Base-by-base conservation (phyloP, 2,797 vertebrate species). In the Apodemus agrarius region DNA sequence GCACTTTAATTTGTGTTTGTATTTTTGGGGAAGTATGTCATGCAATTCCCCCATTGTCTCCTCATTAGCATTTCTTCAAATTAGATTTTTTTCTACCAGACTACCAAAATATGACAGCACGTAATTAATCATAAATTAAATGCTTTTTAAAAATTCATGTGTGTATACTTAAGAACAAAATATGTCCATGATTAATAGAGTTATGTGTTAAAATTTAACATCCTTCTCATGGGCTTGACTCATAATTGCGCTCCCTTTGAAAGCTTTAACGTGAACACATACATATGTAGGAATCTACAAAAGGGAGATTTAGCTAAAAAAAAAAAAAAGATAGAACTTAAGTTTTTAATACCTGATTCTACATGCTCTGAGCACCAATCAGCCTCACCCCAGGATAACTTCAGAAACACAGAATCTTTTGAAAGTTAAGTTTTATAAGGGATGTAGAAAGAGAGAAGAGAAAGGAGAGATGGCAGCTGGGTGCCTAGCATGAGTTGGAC, bases 181-280 rank as follows among this genome's bases (percentile, higher is more conserved):
- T 59, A 96, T 97, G 76, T 61, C 96, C 74, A 95, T 97, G 95
- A 95, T 97, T 98, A 98, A 98, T 52, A 97, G 1, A 97, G 76
- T 97, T 94, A 76, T 83, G 52, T 90, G 98, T 85, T 96, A 95
- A 87, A 97, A 98, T 97, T 98, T 97, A 95, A 89, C 79, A 96
- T 83, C 89, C 81, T 95, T 98, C 98, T 98, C 94, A 97, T 98
- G 95, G 92, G 43, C 67, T 98, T 98, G 96, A 24, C 83, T 96
- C 86, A 96, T 95, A 95, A 89, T 94, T 83, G 89, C 2, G 84
- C 86, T 97, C 95, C 95, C 95, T 97, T 97, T 94, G 92, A 90
- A 88, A 57, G 1, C 87, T 96, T 98, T 97, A 96, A 97, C 69
- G 97, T 92, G 93, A 96, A 94, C 95, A 94, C 76, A 96, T 94